Base-by-base conservation (phyloP, 1,140 invertebrate genomes). In the Drosophila virilis region DNA sequence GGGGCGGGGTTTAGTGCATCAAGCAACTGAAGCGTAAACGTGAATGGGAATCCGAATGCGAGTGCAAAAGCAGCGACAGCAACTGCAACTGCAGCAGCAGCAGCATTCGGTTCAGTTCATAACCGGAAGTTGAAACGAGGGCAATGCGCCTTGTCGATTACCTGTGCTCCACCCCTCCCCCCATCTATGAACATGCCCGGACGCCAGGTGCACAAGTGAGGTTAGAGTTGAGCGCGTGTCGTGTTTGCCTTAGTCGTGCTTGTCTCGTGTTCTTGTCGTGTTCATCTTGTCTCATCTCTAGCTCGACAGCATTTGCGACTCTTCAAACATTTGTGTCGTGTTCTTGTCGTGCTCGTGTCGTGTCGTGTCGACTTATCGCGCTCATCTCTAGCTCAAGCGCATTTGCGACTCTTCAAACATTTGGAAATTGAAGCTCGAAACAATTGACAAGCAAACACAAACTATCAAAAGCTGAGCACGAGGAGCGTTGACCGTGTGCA, bases 81-180 rank as follows among this genome's bases (percentile, higher is more conserved):
- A 22, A 22, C 22, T 22, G 50, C 43, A 46, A 4, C 0, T 6
- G 40, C 9, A n/a, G 40, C 40, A 42, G n/a, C 5, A 35, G 62
- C 37, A 28, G 22, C 46, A 48, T 28, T 22, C 46, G 22, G 61
- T 54, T 67, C 54, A 71, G 70, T 80, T 84, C 85, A 89, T 89
- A 89, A 90, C 85, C 84, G 84, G 84, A 89, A 89, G 84, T 78
- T 78, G 60, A 51, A 54, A 37, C 51, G 78, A 85, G 82, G 88
- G 79, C 79, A 83, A 69, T 78, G 71, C 69, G 75, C 59, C 61
- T 46, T 54, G 22, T 46, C 60, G 32, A 43, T 73, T 73, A 59
- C 64, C 54, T 60, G 52, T 48, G 15, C 40, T 13, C 51, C 8
- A 43, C 42, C 50, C 64, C 43, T 2, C 45, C 6, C 52, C 17